A percentile compares a stretch with the other conserved stretches of the same genome.
Evolutionary conservation across 2,113 vertebrate genomes (phyloP).

Genomic region (Tursiops truncatus): DNA sequence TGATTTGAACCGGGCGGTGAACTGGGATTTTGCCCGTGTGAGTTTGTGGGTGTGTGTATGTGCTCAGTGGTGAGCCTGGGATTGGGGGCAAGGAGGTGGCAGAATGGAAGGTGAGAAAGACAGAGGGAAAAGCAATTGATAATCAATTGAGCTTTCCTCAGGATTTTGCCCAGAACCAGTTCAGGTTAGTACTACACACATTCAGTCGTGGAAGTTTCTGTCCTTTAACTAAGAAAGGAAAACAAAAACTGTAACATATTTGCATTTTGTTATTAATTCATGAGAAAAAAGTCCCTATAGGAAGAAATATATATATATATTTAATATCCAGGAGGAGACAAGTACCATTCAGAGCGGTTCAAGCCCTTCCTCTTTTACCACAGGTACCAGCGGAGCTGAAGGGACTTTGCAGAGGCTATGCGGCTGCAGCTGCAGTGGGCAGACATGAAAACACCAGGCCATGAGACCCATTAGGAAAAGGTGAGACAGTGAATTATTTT

Average conservation of each 20-base stretch:
- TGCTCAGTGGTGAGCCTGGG: background rate
- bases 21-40: background rate
- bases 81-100: background rate
- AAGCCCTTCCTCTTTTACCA: conserved; percentile 66
- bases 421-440: conserved; percentile 57
- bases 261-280: conserved; percentile 79
- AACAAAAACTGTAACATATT: conserved; percentile 52
- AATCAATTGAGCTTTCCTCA: background rate
- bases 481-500: conserved; percentile 83
- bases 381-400: conserved; percentile 65
- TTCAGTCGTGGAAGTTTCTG: conserved; percentile 60
- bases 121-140: background rate
- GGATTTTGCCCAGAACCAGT: background rate
- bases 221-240: conserved; percentile 44
- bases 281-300: conserved; percentile 54
- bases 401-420: conserved; percentile 59
- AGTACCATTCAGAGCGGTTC: conserved; percentile 62
- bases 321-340: conserved; percentile 60
- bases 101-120: background rate
- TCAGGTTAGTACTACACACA: conserved; percentile 39
- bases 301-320: background rate
- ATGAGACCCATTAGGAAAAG: conserved; percentile 82
- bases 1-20: background rate
- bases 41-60: too few relatives aligned
- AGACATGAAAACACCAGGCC: conserved; percentile 68